Conservation (phyloP, 2,888 invertebrate genomes). For the Drosophila nigricruria region DNA sequence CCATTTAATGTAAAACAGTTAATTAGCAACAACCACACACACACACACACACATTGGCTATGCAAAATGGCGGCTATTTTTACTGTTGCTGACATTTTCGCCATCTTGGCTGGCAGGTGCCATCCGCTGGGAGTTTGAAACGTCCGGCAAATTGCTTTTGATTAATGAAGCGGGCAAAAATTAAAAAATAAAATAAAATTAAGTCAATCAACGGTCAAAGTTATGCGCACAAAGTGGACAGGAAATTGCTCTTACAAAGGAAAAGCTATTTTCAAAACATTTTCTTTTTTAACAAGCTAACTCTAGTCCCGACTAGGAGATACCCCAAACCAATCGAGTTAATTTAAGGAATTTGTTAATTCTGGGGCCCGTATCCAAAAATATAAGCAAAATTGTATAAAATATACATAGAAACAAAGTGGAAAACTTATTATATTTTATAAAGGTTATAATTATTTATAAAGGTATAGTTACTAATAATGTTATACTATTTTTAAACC, state of each 20-base stretch:
- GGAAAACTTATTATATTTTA: no score
- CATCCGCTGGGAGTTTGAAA: slow-evolving; percentile 37
- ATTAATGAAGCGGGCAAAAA: slow-evolving; percentile 71
- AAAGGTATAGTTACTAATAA: no score
- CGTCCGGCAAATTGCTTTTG: slow-evolving; percentile 74
- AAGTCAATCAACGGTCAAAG: slow-evolving; percentile 24
- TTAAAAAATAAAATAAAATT: slow-evolving; percentile 37
- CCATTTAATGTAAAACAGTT: slow-evolving; percentile 81
- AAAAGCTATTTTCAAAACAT: background rate
- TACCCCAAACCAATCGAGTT: no score
- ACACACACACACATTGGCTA: slow-evolving; percentile 41
- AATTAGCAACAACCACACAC: slow-evolving; percentile 64
- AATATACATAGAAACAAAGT: no score
- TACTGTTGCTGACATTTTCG: slow-evolving; percentile 63
- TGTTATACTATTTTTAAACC: no score
- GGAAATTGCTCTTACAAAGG: slow-evolving; percentile 29
- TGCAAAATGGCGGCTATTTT: slow-evolving; percentile 72
- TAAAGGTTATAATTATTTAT: no score
- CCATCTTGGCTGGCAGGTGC: slow-evolving; percentile 66
- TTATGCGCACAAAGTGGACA: slow-evolving; percentile 12
- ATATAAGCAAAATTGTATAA: no score
- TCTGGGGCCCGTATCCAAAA: no score
- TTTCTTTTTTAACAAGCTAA: background rate
- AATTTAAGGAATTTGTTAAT: no score
- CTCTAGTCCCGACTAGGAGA: background rate